Evolutionary conservation across 1,140 invertebrate species (phyloP).

Genomic region (Dendrolimus punctatus): DNA sequence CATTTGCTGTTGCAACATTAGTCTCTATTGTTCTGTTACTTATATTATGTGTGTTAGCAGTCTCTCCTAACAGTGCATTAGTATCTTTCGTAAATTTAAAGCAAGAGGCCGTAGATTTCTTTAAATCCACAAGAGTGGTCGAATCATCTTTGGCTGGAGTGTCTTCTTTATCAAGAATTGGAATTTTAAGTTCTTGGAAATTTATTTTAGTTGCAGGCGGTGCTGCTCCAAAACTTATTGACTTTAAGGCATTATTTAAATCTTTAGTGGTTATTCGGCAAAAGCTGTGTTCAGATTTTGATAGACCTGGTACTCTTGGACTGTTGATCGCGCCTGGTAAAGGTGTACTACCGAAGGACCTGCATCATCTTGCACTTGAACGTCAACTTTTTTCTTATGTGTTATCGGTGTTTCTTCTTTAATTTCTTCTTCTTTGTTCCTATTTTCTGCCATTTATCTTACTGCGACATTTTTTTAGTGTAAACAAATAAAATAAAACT

Average conservation of each 20-base stretch:
- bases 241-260: conserved; percentile 46
- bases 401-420: conserved; percentile 7
- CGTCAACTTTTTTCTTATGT: conserved; percentile 15
- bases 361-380: conserved; percentile 32
- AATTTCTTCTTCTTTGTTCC: conserved; percentile 2
- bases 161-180: conserved; percentile 32
- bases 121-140: conserved; percentile 44
- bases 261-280: conserved; percentile 47
- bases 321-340: conserved; percentile 39
- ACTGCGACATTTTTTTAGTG: conserved; percentile 39
- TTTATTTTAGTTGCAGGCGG: conserved; percentile 27
- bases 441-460: conserved; percentile 18
- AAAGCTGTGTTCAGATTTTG: conserved; percentile 59
- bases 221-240: conserved; percentile 31
- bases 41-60: too few species aligned
- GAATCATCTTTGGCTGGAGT: conserved; percentile 24
- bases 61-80: not conserved
- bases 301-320: conserved; percentile 29
- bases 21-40: too few species aligned
- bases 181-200: conserved; percentile 40
- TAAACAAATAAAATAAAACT: conserved; percentile 39
- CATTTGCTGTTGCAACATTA: conserved; percentile 24
- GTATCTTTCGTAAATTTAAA: conserved; percentile 41
- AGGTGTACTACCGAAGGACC: conserved; percentile 38
- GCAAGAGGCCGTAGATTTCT: conserved; percentile 52